Base-by-base conservation (phyloP, 2,113 vertebrate genomes). In the Nothocercus julius region DNA sequence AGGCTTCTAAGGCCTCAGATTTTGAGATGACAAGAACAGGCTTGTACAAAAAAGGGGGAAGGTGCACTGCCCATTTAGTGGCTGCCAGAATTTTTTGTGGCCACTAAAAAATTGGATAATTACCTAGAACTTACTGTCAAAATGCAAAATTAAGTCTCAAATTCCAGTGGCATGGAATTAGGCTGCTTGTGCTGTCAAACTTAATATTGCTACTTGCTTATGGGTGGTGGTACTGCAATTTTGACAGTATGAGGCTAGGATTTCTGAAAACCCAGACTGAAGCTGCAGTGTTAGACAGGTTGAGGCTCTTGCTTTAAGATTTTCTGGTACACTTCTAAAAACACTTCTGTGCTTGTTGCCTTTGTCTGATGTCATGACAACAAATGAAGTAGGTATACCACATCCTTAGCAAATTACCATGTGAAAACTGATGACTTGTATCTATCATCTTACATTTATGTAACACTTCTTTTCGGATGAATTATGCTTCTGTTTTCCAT, bases 131-230 rank as follows among this genome's bases (percentile, higher is more conserved):
- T 8, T 68, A 1, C 3, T 34, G 38, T 21, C 34, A 74, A 4
- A 12, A 21, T 11, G 7, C 14, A 19, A 58, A 74, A 25, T 5
- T n/a, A n/a, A 15, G 28, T 80, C 68, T 38, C 15, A 12, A 0
- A 16, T 13, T 7, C 24, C 34, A 30, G 10, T 49, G 11, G 27
- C 24, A 42, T 1, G 3, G 24, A 5, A 66, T 15, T 10, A 53
- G 38, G 15, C 47, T 51, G 28, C n/a, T 38, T 45, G 45, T 1
- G 4, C 77, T 54, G 3, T 3, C 36, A 68, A 53, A 12, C 7
- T 27, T 76, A 2, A 30, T 4, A 19, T 3, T 28, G 7, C 1
- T 27, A 1, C 73, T 21, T 61, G 21, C 12, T 7, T 8, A 0
- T 0, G 2, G 32, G 12, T 11, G 20, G 3, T 66, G 8, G 51